phyloP scores from a whole-genome alignment of 2,113 vertebrate genomes.

The Syrrhaptes paradoxus region DNA sequence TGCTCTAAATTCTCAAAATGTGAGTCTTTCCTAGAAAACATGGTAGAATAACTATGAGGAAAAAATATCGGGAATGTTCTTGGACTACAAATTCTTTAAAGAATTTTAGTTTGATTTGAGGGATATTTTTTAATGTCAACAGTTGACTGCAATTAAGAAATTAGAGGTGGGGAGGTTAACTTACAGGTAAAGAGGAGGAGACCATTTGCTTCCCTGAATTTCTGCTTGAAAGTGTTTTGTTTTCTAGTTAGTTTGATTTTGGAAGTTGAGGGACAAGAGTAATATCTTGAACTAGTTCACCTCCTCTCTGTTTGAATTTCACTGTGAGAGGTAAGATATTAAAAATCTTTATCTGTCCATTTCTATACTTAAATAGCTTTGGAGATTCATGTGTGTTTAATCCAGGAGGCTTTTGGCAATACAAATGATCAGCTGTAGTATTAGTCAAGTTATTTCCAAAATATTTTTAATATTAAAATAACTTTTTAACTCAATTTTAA shows the following conservation, averaged over 20 bases:
- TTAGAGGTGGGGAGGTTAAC: fast-evolving
- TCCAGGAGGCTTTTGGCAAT: background rate
- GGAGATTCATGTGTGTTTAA: background rate
- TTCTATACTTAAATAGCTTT: background rate
- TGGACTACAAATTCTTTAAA: background rate
- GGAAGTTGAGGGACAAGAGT: background rate
- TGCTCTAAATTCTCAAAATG: background rate
- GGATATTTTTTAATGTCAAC: background rate
- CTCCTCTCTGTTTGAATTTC: background rate
- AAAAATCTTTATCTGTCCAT: background rate
- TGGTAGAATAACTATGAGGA: background rate
- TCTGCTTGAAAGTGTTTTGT: background rate
- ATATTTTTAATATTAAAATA: background rate
- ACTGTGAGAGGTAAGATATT: background rate
- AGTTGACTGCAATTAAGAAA: background rate
- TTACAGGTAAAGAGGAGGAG: background rate
- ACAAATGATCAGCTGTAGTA: background rate
- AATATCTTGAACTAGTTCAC: background rate
- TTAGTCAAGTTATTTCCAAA: background rate
- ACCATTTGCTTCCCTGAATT: background rate
- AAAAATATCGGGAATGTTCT: background rate
- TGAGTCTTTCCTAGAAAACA: background rate
- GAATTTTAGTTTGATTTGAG: background rate
- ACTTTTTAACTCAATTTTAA: background rate
- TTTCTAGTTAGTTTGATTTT: background rate